Evolutionary conservation across 2,888 invertebrate species (phyloP).

Genomic region (Liodrosophila aerea): DNA sequence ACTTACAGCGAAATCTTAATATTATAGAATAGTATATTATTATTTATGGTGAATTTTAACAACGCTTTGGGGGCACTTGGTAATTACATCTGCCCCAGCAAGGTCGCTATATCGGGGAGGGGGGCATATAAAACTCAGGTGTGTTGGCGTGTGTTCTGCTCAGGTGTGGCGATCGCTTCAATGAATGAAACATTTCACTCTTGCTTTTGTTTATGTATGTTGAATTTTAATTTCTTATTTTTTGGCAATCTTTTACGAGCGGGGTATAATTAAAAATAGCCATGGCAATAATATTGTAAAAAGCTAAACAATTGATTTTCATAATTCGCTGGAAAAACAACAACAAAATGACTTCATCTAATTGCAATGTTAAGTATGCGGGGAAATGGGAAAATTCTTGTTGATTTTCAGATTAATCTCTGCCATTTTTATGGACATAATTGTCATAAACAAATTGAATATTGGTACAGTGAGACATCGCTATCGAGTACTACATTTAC

Average conservation of each 20-base stretch:
- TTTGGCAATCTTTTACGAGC: conserved; percentile 48
- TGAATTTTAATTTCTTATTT: conserved; percentile 5
- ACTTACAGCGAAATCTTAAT: too few relatives aligned
- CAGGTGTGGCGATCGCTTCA: conserved; percentile 19
- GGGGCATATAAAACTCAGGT: conserved; percentile 31
- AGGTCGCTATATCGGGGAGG: conserved; percentile 48
- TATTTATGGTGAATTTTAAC: conserved; percentile 23
- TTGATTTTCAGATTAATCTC: background rate
- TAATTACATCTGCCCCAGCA: conserved; percentile 61
- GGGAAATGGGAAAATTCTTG: conserved; percentile 7
- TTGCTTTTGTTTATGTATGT: conserved; percentile 50
- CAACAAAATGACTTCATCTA: conserved; percentile 2
- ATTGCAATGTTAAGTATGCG: conserved; percentile 9
- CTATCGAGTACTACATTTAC: background rate
- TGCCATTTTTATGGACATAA: background rate
- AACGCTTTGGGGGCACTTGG: conserved; percentile 19
- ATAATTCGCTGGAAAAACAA: conserved; percentile 15
- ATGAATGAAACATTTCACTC: conserved; percentile 57
- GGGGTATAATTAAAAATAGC: conserved; percentile 57
- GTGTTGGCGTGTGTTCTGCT: conserved; percentile 1
- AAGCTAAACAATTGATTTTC: conserved; percentile 31
- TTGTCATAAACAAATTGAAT: conserved; percentile 18
- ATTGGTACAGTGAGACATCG: background rate
- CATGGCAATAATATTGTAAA: conserved; percentile 27
- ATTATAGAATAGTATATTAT: conserved; percentile 2